Base-by-base conservation (phyloP, 2,888 invertebrate genomes). In the Cryptosula pallasiana region DNA sequence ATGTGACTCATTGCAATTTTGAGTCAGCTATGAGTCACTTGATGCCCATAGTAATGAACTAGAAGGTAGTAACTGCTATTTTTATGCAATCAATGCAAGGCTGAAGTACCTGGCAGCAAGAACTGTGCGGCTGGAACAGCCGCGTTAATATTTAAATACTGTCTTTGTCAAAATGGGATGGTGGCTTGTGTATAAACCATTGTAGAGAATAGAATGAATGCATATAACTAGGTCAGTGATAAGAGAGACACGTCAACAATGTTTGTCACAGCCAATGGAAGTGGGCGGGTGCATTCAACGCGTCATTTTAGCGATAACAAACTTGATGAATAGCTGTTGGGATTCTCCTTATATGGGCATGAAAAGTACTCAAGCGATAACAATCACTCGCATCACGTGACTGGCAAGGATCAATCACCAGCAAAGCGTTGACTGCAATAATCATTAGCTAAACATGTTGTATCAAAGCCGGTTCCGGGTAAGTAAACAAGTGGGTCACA, bases 281-380 rank as follows among this genome's bases (percentile, higher is more conserved):
- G 45, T 45, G 45, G 45, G 45, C 45, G 45, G 5, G 45, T 13
- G 45, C 45, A 45, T 45, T 45, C 45, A 13, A 13, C 20, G 20
- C 45, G 20, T 45, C 45, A 45, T 20, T 45, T 45, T 20, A 45
- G 5, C 5, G 45, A 45, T 45, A 45, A 45, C 45, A 45, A 45
- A 45, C 45, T 5, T 13, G 45, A 45, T 45, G 45, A 45, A 45
- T 45, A 45, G 63, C 5, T 5, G 32, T 32, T 32, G 27, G 32
- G 34, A 27, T 29, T 63, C 27, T 25, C 63, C 63, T 27, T 63
- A 63, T 63, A 63, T 63, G 63, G 63, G 63, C 32, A 63, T 63
- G 32, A 32, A 63, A 63, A 34, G 29, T 63, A 63, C 29, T 32
- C 63, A 63, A 25, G 63, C 63, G 63, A 63, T 45, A 45, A 45